Evolutionary conservation across 2,888 invertebrate species (phyloP), one percentile per base, ranked within the genome.

Genomic region (Ophioninae sp.): DNA sequence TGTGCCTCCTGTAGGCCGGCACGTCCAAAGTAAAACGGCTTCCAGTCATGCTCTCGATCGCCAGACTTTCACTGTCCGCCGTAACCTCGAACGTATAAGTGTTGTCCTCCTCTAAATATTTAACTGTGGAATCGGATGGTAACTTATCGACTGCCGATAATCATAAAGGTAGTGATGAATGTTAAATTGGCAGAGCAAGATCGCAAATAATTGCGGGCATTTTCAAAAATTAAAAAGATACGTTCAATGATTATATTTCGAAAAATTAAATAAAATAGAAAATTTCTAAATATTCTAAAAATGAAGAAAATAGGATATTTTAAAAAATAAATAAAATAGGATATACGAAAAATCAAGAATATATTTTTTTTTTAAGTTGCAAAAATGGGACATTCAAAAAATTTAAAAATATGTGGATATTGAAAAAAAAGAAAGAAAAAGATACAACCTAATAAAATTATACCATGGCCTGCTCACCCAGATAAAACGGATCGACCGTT

Each of bases 71-170:
- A 0, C 95, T 95, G 82, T 95, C 93, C 0, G 97, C 96, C 84
- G 95, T 92, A 81, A 98, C 96, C 93, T 96, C 96, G 89, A 97
- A 96, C 89, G 95, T 94, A 92, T 97, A 97, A 74, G 94, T 94
- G 88, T 94, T 95, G 86, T 97, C 97, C 90, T 97, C 97, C 87
- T 95, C 95, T 86, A 97, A 93, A 85, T 94, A 94, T 88, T 95
- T 94, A 87, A 97, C 96, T 95, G 94, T 72, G 93, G 93, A 75
- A 83, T 37, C 7, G 72, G 59, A 6, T 17, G 51, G 6, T 0
- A 51, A 51, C 5, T 51, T 51, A 51, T 10, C 51, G 51, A 51
- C 51, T 51, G 51, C 2, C 13, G 17, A 51, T 51, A 51, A 51
- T 51, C 51, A 17, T 51, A 13, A 9, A 0, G 0, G 51, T 5